Base-by-base conservation (phyloP, 2,888 invertebrate species). In the Apodemia zela region DNA sequence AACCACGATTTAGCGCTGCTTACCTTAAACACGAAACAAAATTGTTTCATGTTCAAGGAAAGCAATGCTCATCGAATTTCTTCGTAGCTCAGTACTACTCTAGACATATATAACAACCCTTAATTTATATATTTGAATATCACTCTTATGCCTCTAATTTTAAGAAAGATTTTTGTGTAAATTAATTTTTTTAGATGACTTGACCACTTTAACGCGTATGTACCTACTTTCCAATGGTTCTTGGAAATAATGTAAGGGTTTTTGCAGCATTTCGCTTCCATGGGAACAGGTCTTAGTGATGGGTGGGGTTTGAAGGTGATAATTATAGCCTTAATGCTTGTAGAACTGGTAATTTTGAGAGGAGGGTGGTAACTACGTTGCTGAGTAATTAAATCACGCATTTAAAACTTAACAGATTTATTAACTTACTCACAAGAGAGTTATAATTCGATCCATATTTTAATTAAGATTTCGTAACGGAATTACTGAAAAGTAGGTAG, bases 281-380 rank as follows among this genome's bases (percentile, higher is more conserved):
- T 29, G 57, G 45, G 42, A 67, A 68, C 67, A 25, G 63, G 68
- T 65, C 66, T 35, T 64, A 57, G 59, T 60, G 59, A 64, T 61
- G 66, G 68, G 68, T 63, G 68, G 67, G 65, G 67, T 67, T 65
- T 58, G 57, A 49, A 62, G 64, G 64, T 61, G 65, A 61, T 29
- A 67, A 65, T 63, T 64, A 68, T 65, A 63, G 65, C 65, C 59
- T 64, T 64, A 62, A 17, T 29, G 42, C 47, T 61, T 25, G 64
- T 61, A 64, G 66, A 67, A 67, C 66, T 67, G 61, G 67, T 61
- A 64, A 61, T 57, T 63, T 63, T 63, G 35, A 42, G 63, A 57
- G 47, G 21, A 15, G 25, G 54, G 54, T 54, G 54, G 54, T 61
- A 63, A 47, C 61, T 10, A 45, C 25, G 25, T 54, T 15, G n/a